phyloP scores from a whole-genome alignment of 2,797 vertebrate genomes.

The Spondyliosoma cantharus region DNA sequence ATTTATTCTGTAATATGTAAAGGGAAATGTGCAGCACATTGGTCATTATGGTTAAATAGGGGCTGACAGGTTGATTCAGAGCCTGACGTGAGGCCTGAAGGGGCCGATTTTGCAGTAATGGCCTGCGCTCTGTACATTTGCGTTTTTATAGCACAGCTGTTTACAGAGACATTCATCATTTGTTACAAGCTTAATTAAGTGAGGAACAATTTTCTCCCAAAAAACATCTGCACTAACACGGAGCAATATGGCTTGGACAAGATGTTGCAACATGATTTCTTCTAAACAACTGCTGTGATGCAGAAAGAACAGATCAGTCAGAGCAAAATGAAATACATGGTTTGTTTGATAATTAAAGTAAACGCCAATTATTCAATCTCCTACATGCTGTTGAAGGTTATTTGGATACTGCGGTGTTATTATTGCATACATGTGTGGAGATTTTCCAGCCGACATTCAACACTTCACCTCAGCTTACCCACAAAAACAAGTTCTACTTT shows the following conservation, averaged over 20 bases:
- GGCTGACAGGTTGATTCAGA: slow-evolving; percentile 12
- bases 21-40: slow-evolving; percentile 8
- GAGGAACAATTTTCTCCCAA: not conserved
- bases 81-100: not conserved
- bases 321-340: not conserved
- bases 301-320: not conserved
- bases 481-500: not conserved
- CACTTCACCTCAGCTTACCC: not conserved
- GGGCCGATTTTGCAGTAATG: slow-evolving; percentile 1
- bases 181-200: slow-evolving; percentile 12
- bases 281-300: not conserved
- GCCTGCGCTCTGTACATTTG: not conserved
- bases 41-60: slow-evolving; percentile 9
- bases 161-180: slow-evolving; percentile 20
- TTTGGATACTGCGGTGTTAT: no score
- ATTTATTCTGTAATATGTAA: not conserved
- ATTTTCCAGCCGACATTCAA: not conserved
- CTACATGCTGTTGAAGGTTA: not conserved
- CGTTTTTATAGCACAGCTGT: slow-evolving; percentile 24
- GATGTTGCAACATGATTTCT: not conserved
- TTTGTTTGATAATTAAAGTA: not conserved
- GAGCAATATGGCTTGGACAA: not conserved
- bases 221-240: not conserved
- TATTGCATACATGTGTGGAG: no score
- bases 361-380: not conserved